Conservation (phyloP, 2,113 vertebrate species). For the Baryphthengus martii region DNA sequence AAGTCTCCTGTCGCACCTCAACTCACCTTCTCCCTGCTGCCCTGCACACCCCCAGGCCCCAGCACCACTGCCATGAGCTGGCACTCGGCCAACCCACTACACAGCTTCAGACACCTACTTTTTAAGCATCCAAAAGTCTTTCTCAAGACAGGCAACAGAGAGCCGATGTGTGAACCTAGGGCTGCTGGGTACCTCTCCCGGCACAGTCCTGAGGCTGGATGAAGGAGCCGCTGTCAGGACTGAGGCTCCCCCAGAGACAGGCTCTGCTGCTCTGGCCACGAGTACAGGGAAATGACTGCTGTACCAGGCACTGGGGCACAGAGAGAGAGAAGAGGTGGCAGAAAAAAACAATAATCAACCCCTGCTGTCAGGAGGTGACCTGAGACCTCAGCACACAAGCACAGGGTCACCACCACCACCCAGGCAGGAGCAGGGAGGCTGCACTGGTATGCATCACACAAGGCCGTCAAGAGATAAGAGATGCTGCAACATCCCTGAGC, state of each 20-base stretch:
- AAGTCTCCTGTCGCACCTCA: background rate
- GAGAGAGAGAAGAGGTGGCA: background rate
- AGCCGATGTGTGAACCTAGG: fast-evolving
- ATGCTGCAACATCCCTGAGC: background rate
- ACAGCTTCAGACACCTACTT: background rate
- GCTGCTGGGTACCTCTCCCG: background rate
- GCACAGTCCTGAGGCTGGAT: background rate
- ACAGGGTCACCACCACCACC: background rate
- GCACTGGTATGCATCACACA: background rate
- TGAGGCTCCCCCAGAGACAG: fast-evolving
- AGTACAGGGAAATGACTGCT: background rate
- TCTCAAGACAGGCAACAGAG: background rate
- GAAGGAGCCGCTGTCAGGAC: background rate
- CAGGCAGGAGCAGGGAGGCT: background rate
- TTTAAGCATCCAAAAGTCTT: background rate
- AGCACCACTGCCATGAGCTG: fast-evolving
- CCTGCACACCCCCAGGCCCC: fast-evolving
- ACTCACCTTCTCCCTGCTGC: background rate
- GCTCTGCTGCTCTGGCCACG: background rate
- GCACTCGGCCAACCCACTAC: background rate
- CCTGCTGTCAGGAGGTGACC: background rate
- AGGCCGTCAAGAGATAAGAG: background rate
- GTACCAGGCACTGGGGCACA: background rate
- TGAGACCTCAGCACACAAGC: background rate
- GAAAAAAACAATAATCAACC: background rate